Evolutionary conservation across 2,113 vertebrate species (phyloP).

Genomic region (Cathartes aura): DNA sequence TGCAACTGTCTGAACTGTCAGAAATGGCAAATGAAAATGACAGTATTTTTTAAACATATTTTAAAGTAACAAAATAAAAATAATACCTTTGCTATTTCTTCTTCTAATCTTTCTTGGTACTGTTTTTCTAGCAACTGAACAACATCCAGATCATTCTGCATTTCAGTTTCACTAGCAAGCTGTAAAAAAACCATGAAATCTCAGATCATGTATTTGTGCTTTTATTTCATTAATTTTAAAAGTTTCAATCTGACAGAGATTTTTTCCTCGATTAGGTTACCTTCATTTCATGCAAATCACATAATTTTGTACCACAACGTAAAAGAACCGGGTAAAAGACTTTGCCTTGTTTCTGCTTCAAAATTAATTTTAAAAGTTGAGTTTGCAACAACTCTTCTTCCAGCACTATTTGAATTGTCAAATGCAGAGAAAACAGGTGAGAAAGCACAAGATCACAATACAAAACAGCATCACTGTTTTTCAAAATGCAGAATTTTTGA

Average conservation of each 20-base stretch:
- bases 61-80: not conserved
- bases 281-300: not conserved
- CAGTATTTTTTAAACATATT: not conserved
- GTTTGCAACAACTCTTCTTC: not conserved
- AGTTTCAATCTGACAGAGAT: not conserved
- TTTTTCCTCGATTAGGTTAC: not conserved
- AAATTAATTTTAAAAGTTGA: not conserved
- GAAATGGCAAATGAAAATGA: not conserved
- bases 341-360: not conserved
- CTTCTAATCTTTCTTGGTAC: constrained; percentile 85
- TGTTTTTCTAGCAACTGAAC: constrained; percentile 75
- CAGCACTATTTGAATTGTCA: not conserved
- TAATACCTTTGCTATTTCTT: constrained; percentile 91
- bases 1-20: not conserved
- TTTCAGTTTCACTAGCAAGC: constrained; percentile 34
- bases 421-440: not conserved
- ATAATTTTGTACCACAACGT: not conserved
- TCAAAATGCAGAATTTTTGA: not conserved
- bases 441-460: not conserved
- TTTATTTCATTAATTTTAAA: not conserved
- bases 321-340: not conserved
- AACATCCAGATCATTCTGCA: constrained; percentile 47
- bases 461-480: not conserved
- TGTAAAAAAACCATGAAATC: constrained; percentile 49
- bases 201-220: not conserved